Evolutionary conservation across 2,113 vertebrate genomes (phyloP), one percentile per base, ranked within the genome.

Genomic region (Seriola aureovittata): DNA sequence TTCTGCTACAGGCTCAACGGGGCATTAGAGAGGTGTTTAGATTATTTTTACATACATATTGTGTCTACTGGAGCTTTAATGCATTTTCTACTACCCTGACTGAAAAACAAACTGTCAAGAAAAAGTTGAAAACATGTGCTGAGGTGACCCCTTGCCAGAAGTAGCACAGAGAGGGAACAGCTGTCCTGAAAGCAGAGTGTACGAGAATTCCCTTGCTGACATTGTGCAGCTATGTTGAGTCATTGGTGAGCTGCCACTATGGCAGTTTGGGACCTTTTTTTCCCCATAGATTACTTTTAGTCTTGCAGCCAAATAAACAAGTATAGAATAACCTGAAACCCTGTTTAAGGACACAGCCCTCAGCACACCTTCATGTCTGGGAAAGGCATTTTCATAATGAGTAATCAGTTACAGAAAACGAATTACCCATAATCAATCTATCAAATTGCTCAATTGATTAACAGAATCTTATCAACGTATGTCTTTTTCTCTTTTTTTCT

Each of bases 171-270:
- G 29, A 66, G 52, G 57, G 79, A 86, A 86, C 64, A 86, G 71
- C 80, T 89, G 83, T 84, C 70, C 83, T 85, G 66, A 71, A 80
- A 86, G 76, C 78, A 55, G 71, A 81, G 65, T 78, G 75, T 80
- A 59, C 16, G 1, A 69, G 59, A 88, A 78, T 84, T 84, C 70
- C 72, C 78, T 81, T 11, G 76, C 55, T 62, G 76, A 88, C 76
- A 82, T 67, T 81, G 68, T 82, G 79, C 73, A 66, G 62, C 80
- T 78, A 70, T 76, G 80, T 81, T 75, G 75, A 87, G 68, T 88
- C 72, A 83, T 57, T 85, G 67, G 54, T 85, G 66, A 85, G 73
- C 70, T 77, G 90, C 85, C 83, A 84, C 76, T 48, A 63, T 80
- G 17, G 23, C 75, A 79, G 71, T 89, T 70, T 64, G 66, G 55